Percentiles rank a stretch among this genome's conserved stretches.
phyloP scores from a whole-genome alignment of 2,888 invertebrate species.

The Thysanoteuthis rhombus region DNA sequence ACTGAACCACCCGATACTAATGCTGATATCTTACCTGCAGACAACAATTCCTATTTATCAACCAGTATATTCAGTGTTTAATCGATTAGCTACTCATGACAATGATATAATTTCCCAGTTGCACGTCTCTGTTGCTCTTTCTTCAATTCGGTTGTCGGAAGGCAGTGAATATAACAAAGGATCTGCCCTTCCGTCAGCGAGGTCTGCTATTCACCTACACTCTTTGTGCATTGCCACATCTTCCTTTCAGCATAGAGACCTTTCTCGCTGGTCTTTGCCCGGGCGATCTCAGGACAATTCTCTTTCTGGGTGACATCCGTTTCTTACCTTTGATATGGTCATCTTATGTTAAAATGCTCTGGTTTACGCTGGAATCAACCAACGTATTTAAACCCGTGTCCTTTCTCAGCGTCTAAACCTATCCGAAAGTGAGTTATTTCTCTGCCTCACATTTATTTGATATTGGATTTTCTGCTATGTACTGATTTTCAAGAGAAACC shows the following conservation, averaged over 20 bases:
- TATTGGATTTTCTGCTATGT: too few species aligned
- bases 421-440: too few species aligned
- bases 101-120: too few species aligned
- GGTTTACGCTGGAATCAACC: background rate
- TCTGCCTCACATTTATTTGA: too few species aligned
- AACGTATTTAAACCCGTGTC: background rate
- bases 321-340: background rate
- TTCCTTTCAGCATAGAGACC: background rate
- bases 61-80: too few species aligned
- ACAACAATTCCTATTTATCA: too few species aligned
- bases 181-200: background rate
- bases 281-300: background rate
- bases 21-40: too few species aligned
- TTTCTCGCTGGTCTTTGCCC: background rate
- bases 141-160: background rate
- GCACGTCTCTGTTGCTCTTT: background rate
- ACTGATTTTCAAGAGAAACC: too few species aligned
- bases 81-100: too few species aligned
- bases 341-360: background rate
- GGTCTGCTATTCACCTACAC: background rate
- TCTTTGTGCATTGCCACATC: background rate
- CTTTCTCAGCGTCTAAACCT: too few species aligned
- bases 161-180: background rate
- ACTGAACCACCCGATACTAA: too few species aligned
- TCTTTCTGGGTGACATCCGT: background rate